phyloP scores from a whole-genome alignment of 2,113 vertebrate genomes.

The Natator depressus region DNA sequence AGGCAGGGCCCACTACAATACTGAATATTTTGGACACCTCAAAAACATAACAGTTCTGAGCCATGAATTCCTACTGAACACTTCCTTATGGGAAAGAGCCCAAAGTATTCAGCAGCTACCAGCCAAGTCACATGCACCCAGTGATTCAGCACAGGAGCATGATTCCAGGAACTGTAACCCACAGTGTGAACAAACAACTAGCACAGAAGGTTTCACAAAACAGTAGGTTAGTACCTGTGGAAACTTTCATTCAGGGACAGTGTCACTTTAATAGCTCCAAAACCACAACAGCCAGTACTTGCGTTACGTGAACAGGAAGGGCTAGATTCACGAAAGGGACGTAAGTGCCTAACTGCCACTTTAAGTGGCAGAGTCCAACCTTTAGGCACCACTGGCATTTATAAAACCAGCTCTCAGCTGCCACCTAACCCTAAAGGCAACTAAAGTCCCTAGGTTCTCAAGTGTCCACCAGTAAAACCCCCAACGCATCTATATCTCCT shows the following conservation, averaged over 20 bases:
- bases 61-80: not conserved
- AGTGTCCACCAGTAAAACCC: not conserved
- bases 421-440: not conserved
- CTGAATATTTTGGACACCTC: not conserved
- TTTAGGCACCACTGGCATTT: not conserved
- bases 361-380: no score
- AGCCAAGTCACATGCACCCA: not conserved
- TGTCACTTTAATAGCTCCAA: not conserved
- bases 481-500: not conserved
- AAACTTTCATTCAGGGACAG: not conserved
- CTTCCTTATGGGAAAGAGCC: not conserved
- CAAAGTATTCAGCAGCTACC: not conserved
- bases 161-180: not conserved
- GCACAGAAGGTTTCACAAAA: not conserved
- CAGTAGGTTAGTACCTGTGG: not conserved
- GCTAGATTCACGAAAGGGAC: not conserved
- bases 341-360: no score
- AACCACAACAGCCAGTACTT: not conserved
- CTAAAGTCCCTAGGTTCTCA: not conserved
- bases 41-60: not conserved
- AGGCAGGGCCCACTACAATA: not conserved
- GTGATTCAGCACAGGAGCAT: not conserved
- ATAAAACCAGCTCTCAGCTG: not conserved
- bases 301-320: not conserved
- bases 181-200: not conserved